These are phyloP conservation scores for Pipistrellus pygmaeus DNA, from an alignment of 2,797 vertebrate species.

Conservation along the genomic window DNA sequence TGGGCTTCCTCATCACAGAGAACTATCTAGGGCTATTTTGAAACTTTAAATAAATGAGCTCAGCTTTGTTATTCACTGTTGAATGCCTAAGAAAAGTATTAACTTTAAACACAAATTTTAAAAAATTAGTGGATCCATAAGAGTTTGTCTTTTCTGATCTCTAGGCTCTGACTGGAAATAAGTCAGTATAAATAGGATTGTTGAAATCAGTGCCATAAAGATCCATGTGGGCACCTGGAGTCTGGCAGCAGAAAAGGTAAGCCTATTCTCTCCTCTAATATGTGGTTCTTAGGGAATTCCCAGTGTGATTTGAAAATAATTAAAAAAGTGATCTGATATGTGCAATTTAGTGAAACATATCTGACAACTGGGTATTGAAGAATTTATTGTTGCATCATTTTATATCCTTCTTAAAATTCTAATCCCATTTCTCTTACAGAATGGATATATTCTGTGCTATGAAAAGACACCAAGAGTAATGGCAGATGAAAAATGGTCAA, in stretches of 20 bases:
- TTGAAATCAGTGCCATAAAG: slow-evolving; percentile 3
- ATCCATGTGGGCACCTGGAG: neutral
- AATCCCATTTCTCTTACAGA: slow-evolving; percentile 54
- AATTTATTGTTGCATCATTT: slow-evolving; percentile 59
- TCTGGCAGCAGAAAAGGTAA: slow-evolving; percentile 41
- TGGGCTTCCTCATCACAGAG: neutral
- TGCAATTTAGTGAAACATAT: slow-evolving; percentile 68
- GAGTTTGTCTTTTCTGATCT: slow-evolving; percentile 60
- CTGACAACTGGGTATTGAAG: slow-evolving; percentile 68
- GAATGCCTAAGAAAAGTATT: slow-evolving; percentile 65
- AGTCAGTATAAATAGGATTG: neutral
- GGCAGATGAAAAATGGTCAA: neutral
- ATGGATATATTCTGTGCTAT: slow-evolving; percentile 24
- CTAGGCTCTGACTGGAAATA: slow-evolving; percentile 64
- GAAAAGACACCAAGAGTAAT: slow-evolving; percentile 32
- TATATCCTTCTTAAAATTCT: neutral
- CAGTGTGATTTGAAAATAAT: slow-evolving; percentile 68
- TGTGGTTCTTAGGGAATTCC: slow-evolving; percentile 55
- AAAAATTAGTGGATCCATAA: slow-evolving; percentile 63
- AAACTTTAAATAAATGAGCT: slow-evolving; percentile 66
- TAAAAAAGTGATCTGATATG: slow-evolving; percentile 73
- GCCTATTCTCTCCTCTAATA: slow-evolving; percentile 3
- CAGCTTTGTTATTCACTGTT: slow-evolving; percentile 69
- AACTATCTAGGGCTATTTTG: slow-evolving; percentile 48
- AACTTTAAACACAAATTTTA: slow-evolving; percentile 68